Conservation (phyloP, 2,797 vertebrate genomes). For the Hippopotamyrus pictus region DNA sequence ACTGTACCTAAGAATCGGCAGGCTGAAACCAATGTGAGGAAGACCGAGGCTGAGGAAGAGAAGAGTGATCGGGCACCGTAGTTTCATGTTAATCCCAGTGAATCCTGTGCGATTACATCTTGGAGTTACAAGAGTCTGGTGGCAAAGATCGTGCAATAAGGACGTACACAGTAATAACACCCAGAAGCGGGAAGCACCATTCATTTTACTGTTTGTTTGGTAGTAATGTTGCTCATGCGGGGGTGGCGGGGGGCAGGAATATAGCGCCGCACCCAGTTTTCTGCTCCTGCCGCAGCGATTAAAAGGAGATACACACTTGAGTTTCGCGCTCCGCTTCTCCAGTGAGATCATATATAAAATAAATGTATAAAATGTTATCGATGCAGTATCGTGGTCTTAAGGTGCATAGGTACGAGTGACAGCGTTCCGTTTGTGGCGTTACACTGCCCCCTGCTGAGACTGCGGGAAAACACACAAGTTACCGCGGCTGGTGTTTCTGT, state of each 20-base stretch:
- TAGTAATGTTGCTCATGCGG: background rate
- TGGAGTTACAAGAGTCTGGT: background rate
- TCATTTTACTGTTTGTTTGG: background rate
- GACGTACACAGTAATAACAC: background rate
- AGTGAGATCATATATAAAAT: background rate
- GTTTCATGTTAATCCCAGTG: background rate
- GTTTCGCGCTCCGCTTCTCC: background rate
- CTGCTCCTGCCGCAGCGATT: background rate
- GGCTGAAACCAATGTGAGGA: background rate
- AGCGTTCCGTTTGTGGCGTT: background rate
- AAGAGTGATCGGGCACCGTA: background rate
- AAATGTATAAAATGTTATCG: background rate
- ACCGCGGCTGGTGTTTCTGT: background rate
- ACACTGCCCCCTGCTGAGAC: slow-evolving; percentile 50
- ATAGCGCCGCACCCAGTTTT: background rate
- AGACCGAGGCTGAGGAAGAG: background rate
- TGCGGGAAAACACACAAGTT: background rate
- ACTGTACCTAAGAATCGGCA: background rate
- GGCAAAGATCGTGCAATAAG: background rate
- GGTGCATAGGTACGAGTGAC: background rate
- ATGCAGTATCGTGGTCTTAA: background rate
- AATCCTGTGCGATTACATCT: background rate
- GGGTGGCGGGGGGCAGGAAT: background rate
- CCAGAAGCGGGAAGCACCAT: background rate
- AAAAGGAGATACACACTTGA: background rate